Conservation (phyloP, 2,797 vertebrate genomes). For the Gallinago stenura region DNA sequence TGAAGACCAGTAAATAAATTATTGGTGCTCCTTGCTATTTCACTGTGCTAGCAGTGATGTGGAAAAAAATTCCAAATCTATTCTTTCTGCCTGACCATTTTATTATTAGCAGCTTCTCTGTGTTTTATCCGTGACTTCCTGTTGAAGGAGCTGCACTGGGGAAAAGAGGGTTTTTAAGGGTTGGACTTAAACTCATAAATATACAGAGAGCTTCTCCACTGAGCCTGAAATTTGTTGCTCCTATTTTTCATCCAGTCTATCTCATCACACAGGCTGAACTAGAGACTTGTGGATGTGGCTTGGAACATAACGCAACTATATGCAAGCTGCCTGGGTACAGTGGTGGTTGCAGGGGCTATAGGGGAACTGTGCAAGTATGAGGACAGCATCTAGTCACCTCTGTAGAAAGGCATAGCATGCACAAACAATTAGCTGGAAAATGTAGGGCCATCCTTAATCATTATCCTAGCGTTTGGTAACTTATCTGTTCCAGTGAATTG, state of each 20-base stretch:
- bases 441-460: background rate
- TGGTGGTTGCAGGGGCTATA: too few species aligned
- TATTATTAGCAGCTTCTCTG: constrained; percentile 42
- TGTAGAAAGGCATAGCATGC: background rate
- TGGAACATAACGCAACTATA: rapidly evolving
- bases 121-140: constrained; percentile 46
- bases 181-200: constrained; percentile 56
- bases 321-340: background rate
- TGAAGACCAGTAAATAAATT: constrained; percentile 61
- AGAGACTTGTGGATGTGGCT: background rate
- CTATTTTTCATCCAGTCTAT: constrained; percentile 24
- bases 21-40: constrained; percentile 24
- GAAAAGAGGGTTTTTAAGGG: constrained; percentile 48
- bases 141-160: constrained; percentile 12
- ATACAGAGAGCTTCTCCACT: constrained; percentile 28
- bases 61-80: background rate
- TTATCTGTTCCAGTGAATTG: background rate
- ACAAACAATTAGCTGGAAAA: background rate
- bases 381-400: background rate
- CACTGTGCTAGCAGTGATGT: background rate
- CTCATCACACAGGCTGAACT: background rate
- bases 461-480: background rate
- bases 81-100: constrained; percentile 47
- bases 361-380: background rate
- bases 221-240: background rate